Percentiles rank a stretch among this genome's conserved stretches.
These are phyloP conservation scores for Anagrus nilaparvatae DNA, from an alignment of 1,140 invertebrate species.

Conservation along the genomic window DNA sequence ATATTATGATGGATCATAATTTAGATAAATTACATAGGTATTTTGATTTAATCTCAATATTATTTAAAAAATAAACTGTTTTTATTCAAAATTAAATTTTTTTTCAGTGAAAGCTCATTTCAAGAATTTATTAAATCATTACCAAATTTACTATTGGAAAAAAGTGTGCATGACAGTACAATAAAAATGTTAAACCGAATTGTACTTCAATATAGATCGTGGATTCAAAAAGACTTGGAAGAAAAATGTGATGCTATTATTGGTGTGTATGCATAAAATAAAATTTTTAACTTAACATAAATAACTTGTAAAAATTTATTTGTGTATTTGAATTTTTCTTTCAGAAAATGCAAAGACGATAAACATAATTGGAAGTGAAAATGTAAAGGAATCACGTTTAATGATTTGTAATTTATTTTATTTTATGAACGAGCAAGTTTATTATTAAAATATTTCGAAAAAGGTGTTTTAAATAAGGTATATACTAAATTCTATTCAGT, in stretches of 20 bases:
- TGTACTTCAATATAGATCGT: conserved; percentile 27
- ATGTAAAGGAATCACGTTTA: conserved; percentile 28
- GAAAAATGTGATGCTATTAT: conserved; percentile 30
- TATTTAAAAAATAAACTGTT: background rate
- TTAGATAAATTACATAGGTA: conserved; percentile 36
- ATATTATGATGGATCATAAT: conserved; percentile 35
- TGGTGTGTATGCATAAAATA: conserved; percentile 28
- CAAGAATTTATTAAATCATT: conserved; percentile 31
- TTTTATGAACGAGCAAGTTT: conserved; percentile 31
- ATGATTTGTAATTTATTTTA: conserved; percentile 38
- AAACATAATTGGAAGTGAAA: conserved; percentile 26
- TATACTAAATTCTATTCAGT: too few relatives aligned
- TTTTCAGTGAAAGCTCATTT: conserved; percentile 27
- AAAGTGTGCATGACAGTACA: conserved; percentile 26
- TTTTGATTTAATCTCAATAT: background rate
- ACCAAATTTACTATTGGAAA: conserved; percentile 26
- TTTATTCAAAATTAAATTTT: conserved; percentile 5
- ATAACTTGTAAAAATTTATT: too few relatives aligned
- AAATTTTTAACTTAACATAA: conserved; percentile 7
- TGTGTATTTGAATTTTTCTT: conserved; percentile 21
- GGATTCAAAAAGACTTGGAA: conserved; percentile 26
- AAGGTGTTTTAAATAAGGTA: too few relatives aligned
- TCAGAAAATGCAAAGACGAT: conserved; percentile 35
- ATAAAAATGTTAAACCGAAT: conserved; percentile 32
- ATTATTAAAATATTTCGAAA: conserved; percentile 22